Base-by-base conservation (phyloP, 2,888 invertebrate genomes). In the Megastigmus dorsalis region DNA sequence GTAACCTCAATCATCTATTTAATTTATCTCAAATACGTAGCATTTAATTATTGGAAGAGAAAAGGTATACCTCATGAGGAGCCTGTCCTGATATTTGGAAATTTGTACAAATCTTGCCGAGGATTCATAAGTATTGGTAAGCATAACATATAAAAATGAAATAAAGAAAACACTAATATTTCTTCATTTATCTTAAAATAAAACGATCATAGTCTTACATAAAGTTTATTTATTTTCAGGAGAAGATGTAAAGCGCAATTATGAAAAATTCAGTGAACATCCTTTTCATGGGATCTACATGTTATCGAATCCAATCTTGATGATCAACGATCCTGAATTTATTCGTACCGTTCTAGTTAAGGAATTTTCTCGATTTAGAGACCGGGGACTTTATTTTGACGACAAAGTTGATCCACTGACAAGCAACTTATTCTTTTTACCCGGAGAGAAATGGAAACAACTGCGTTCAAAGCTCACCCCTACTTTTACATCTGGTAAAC, bases 401-500 rank as follows among this genome's bases (percentile, higher is more conserved):
- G 84, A 85, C 60, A 60, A 85, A 30, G 50, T 80, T 5, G 86
- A 88, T 71, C 86, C 85, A 2, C 54, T 88, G 0, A 78, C 80
- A 6, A 85, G 81, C 0, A 81, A 86, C 45, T 67, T 88, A 28
- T 84, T 87, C 33, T 69, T 80, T 0, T 50, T 85, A 45, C 70
- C 81, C 3, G 88, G 88, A 1, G 77, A 80, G 10, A 83, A 83
- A 48, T 88, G 88, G 88, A 84, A 82, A 26, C 80, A 82, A 72
- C 74, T 88, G 15, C 80, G 88, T 1, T 78, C 82, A 7, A 88
- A 87, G 66, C 71, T 88, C 9, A 84, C 85, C 0, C 88, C 88
- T 7, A 86, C 87, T 2, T 88, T 88, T 74, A 88, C 88, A 0
- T 83, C 87, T 0, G 86, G 87, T 2, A 88, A 88, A 74, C 82